Evolutionary conservation across 1,140 invertebrate genomes (phyloP).

Genomic region (Eueides isabella): DNA sequence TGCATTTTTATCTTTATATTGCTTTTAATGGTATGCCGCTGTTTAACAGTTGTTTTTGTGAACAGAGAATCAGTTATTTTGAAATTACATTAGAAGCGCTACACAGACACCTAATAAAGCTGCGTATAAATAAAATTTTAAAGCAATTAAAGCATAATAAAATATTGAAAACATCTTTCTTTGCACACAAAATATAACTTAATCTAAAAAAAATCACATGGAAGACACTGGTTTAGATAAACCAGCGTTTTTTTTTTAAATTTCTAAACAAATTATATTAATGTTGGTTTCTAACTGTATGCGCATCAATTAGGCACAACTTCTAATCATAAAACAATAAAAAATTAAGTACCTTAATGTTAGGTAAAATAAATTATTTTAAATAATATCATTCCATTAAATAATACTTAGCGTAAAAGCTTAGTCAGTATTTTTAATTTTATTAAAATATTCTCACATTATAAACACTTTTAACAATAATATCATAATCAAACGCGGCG

Average conservation of each 20-base stretch:
- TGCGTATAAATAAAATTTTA: neutral
- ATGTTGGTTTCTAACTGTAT: neutral
- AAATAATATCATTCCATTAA: neutral
- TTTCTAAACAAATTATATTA: neutral
- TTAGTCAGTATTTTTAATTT: neutral
- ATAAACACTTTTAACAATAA: slow-evolving; percentile 22
- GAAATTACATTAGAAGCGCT: neutral
- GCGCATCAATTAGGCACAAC: neutral
- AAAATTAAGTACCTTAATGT: neutral
- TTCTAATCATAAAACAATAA: neutral
- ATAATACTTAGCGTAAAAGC: neutral
- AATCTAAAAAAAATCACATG: neutral
- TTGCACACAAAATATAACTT: neutral
- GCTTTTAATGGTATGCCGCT: slow-evolving; percentile 25
- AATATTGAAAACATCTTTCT: neutral
- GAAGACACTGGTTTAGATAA: too few species aligned
- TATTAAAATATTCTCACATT: slow-evolving; percentile 18
- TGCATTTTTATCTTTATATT: slow-evolving; percentile 24
- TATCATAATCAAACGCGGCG: neutral
- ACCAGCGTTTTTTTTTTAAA: neutral
- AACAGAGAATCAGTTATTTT: neutral
- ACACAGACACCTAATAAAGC: slow-evolving; percentile 4
- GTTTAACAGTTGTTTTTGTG: slow-evolving; percentile 28
- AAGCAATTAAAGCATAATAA: neutral
- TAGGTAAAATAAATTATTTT: neutral